phyloP scores from a whole-genome alignment of 2,888 invertebrate genomes.

The Morpho deidamia region DNA sequence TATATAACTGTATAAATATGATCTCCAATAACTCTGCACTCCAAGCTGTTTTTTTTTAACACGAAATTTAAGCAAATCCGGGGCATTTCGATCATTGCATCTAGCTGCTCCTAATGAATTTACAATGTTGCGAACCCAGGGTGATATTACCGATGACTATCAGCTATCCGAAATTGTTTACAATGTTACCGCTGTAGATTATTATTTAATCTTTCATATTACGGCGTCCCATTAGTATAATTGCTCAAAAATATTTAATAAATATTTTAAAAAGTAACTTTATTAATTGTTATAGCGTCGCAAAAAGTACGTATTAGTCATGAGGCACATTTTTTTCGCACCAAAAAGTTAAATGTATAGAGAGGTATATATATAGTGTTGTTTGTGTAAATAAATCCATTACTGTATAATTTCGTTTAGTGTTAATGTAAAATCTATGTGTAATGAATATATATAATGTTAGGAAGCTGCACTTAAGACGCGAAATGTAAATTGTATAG shows the following conservation, averaged over 20 bases:
- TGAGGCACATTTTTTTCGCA: constrained; percentile 11
- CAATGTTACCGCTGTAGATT: too few relatives aligned
- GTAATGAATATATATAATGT: constrained; percentile 45
- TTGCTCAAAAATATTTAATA: constrained; percentile 24
- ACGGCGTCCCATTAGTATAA: constrained; percentile 24
- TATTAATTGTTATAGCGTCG: constrained; percentile 6
- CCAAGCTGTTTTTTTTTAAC: too few relatives aligned
- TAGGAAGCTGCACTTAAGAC: constrained; percentile 50
- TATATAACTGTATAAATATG: too few relatives aligned
- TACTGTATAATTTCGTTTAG: constrained; percentile 26
- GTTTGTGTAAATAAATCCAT: constrained; percentile 46
- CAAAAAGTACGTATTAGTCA: constrained; percentile 6
- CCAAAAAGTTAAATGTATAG: constrained; percentile 17
- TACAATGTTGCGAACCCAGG: too few relatives aligned
- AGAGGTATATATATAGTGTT: constrained; percentile 17
- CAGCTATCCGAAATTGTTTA: too few relatives aligned
- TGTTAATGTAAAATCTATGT: constrained; percentile 47
- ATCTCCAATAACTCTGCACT: too few relatives aligned
- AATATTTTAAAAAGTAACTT: not conserved
- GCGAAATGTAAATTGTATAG: constrained; percentile 66
- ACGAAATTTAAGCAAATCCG: too few relatives aligned
- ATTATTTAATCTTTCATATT: not conserved
- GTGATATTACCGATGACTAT: too few relatives aligned
- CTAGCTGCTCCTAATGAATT: too few relatives aligned
- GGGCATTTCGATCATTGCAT: too few relatives aligned